Percentiles rank a stretch among this genome's conserved stretches.
Evolutionary conservation across 1,140 invertebrate genomes (phyloP).

Genomic region (Chrysomallon squamiferum): DNA sequence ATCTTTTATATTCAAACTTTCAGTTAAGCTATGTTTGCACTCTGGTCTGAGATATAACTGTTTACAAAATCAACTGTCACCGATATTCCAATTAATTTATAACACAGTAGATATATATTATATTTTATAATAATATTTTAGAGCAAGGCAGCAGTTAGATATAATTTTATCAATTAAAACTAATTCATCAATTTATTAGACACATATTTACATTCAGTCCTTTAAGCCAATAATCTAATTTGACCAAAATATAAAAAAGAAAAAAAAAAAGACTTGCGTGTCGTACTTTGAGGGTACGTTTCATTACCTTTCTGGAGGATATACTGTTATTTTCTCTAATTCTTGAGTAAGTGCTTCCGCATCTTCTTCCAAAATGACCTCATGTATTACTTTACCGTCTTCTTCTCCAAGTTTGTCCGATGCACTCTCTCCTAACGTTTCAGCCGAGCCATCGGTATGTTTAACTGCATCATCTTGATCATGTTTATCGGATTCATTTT

Average conservation of each 20-base stretch:
- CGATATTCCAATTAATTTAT: too few relatives aligned
- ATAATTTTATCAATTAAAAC: background rate
- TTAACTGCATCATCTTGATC: background rate
- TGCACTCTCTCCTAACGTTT: background rate
- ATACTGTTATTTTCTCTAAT: constrained; percentile 55
- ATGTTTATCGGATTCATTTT: constrained; percentile 5
- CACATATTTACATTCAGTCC: constrained; percentile 4
- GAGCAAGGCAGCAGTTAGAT: background rate
- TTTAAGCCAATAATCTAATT: background rate
- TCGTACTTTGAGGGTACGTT: background rate
- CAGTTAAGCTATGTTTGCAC: too few relatives aligned
- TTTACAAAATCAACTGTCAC: too few relatives aligned
- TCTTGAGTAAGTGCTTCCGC: constrained; percentile 54
- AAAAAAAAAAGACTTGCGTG: background rate
- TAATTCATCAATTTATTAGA: background rate
- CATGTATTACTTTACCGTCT: constrained; percentile 20
- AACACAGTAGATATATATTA: too few relatives aligned
- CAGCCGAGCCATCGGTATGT: background rate
- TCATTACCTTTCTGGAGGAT: constrained; percentile 47
- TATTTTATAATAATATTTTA: background rate
- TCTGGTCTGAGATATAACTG: too few relatives aligned
- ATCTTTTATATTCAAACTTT: too few relatives aligned
- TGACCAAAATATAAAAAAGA: background rate
- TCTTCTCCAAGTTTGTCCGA: constrained; percentile 13
- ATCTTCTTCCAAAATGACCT: constrained; percentile 43